Conservation (phyloP, 1,140 invertebrate species). For the Pantala flavescens region DNA sequence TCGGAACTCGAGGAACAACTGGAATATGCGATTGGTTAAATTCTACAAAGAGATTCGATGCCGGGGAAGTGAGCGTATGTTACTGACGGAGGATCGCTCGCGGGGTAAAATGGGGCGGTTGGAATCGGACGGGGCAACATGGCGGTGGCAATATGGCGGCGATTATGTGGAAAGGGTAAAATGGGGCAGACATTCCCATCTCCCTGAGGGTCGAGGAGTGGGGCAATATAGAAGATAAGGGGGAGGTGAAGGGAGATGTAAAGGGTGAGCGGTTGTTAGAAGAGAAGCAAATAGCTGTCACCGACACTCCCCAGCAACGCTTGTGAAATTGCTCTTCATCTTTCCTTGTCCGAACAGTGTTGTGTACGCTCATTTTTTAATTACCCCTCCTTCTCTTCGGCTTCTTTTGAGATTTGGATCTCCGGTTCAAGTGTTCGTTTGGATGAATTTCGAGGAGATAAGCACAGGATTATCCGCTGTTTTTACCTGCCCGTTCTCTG, state of each 20-base stretch:
- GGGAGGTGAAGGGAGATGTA: neutral
- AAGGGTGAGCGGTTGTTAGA: neutral
- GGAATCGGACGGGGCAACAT: neutral
- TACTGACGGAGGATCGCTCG: neutral
- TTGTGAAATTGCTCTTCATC: constrained; percentile 1
- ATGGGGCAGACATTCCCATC: neutral
- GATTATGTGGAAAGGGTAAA: neutral
- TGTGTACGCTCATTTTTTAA: neutral
- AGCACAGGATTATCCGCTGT: too few species aligned
- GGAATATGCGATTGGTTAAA: too few species aligned
- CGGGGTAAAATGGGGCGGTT: neutral
- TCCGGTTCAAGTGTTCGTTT: too few species aligned
- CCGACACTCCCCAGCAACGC: neutral
- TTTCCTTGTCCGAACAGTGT: constrained; percentile 8
- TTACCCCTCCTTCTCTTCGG: neutral
- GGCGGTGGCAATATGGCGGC: neutral
- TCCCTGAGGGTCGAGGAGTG: neutral
- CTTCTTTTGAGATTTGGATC: too few species aligned
- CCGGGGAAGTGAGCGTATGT: neutral
- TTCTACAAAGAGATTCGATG: neutral
- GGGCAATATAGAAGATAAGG: neutral
- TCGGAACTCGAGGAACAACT: too few species aligned
- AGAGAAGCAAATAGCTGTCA: constrained; percentile 4
- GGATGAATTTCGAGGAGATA: too few species aligned
- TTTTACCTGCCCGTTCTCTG: too few species aligned